phyloP scores from a whole-genome alignment of 2,797 vertebrate species.

The Menidia menidia region DNA sequence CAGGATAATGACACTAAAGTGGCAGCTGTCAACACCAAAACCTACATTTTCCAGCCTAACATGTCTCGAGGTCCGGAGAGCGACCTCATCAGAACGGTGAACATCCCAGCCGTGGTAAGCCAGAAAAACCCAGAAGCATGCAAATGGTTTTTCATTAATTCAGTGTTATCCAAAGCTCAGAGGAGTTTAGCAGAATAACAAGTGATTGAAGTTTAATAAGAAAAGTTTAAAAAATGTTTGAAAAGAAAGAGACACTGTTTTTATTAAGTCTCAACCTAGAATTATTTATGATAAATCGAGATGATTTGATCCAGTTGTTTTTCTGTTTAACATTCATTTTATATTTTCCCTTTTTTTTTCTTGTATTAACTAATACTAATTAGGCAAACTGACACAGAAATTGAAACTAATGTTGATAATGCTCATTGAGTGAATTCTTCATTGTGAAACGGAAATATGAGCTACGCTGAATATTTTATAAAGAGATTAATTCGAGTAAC shows the following conservation, averaged over 20 bases:
- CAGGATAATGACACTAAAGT: constrained; percentile 91
- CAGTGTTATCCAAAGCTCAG: background rate
- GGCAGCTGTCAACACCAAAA: constrained; percentile 89
- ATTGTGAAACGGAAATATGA: background rate
- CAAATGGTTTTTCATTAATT: background rate
- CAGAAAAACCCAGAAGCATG: background rate
- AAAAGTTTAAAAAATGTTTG: too few species aligned
- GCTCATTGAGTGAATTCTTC: too few species aligned
- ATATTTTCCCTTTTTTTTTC: too few species aligned
- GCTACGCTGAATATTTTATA: background rate
- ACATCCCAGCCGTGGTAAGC: constrained; percentile 93
- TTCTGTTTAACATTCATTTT: too few species aligned
- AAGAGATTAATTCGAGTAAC: background rate
- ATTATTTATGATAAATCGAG: too few species aligned
- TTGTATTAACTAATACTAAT: too few species aligned
- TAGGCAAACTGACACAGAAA: too few species aligned
- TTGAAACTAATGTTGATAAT: too few species aligned
- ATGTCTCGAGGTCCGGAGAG: constrained; percentile 89
- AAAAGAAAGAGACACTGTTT: too few species aligned
- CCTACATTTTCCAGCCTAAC: constrained; percentile 88
- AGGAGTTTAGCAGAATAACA: too few species aligned
- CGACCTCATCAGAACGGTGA: constrained; percentile 91
- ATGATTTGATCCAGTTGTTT: too few species aligned
- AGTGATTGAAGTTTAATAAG: background rate
- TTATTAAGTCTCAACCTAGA: too few species aligned